These are phyloP conservation scores for Sylvilagus floridanus DNA, from an alignment of 2,797 vertebrate genomes.

Conservation along the genomic window DNA sequence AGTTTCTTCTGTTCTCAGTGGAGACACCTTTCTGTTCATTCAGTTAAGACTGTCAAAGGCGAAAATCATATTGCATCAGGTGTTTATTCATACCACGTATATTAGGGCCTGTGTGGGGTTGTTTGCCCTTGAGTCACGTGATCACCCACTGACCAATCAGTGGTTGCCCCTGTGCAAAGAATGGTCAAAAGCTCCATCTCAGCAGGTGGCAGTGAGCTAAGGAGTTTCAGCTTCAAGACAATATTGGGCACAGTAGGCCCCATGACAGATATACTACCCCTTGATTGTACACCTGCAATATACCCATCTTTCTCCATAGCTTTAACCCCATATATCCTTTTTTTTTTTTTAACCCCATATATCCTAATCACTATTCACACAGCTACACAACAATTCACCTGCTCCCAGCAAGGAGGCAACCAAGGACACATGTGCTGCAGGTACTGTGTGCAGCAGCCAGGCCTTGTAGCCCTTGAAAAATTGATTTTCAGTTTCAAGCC, in stretches of 20 bases:
- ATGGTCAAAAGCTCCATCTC: neutral
- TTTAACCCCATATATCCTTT: neutral
- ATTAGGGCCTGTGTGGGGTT: neutral
- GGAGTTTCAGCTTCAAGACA: neutral
- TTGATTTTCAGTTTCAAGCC: neutral
- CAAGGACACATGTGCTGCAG: neutral
- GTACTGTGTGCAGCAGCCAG: rapidly evolving
- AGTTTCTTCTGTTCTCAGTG: neutral
- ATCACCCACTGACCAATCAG: neutral
- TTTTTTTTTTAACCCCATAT: too few species aligned
- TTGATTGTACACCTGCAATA: neutral
- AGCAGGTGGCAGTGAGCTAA: neutral
- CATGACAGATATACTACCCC: neutral
- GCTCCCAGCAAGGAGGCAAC: neutral
- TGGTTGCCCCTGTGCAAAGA: neutral
- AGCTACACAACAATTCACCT: neutral
- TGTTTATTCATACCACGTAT: neutral
- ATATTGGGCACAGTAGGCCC: neutral
- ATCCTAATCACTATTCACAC: neutral
- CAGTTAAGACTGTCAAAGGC: neutral
- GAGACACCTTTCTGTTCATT: neutral
- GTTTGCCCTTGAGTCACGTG: neutral
- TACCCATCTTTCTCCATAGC: neutral
- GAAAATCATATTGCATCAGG: neutral
- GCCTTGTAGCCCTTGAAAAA: neutral